Conservation (phyloP, 2,113 vertebrate genomes). For the Melanostigma gelatinosum region DNA sequence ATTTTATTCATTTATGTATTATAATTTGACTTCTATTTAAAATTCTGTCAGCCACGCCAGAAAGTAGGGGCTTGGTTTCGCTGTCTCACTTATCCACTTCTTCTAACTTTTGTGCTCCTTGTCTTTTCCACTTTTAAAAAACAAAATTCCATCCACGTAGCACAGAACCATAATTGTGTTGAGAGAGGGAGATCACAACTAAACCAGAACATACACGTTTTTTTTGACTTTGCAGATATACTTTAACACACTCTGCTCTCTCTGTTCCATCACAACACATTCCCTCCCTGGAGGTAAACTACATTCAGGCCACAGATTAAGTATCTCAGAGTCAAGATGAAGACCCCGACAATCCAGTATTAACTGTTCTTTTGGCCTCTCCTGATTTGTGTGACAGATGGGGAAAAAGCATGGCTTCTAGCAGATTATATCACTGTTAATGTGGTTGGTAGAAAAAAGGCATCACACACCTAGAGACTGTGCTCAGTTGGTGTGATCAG, state of each 20-base stretch:
- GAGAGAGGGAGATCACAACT: neutral
- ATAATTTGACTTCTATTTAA: constrained; percentile 4
- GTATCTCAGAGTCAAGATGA: neutral
- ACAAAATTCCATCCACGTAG: neutral
- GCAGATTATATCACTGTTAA: constrained; percentile 25
- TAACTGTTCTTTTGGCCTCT: constrained; percentile 5
- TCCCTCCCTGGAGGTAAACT: neutral
- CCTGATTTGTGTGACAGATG: constrained; percentile 14
- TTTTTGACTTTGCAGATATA: neutral
- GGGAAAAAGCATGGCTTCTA: constrained; percentile 42
- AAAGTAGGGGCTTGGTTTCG: neutral
- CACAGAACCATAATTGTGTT: neutral
- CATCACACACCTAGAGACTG: constrained; percentile 12
- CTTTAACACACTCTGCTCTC: neutral
- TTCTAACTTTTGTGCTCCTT: neutral
- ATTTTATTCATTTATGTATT: constrained; percentile 16
- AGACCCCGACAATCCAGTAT: constrained; percentile 1
- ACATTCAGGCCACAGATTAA: constrained; percentile 3
- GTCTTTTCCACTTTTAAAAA: neutral
- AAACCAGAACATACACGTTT: neutral
- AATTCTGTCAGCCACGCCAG: neutral
- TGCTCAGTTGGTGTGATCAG: constrained; percentile 20
- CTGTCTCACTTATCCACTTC: neutral
- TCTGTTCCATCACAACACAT: neutral
- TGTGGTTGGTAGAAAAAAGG: constrained; percentile 29